A percentile compares a stretch with the other conserved stretches of the same genome.
These are phyloP conservation scores for Pogonophryne albipinna DNA, from an alignment of 2,797 vertebrate genomes.

Conservation along the genomic window DNA sequence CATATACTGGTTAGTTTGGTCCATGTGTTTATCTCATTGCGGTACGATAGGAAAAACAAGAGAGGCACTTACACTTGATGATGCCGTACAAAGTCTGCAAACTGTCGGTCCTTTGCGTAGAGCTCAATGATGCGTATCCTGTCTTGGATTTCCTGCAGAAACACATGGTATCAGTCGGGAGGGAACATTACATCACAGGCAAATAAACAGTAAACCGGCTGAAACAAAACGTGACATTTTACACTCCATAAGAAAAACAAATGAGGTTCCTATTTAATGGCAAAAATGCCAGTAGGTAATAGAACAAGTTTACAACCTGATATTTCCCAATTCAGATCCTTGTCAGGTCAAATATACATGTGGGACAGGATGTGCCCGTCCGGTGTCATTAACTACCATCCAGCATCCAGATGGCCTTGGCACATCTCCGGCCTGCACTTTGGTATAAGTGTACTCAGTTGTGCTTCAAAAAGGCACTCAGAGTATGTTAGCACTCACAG, in stretches of 20 bases:
- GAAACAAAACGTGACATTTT: constrained; percentile 36
- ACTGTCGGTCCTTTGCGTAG: constrained; percentile 94
- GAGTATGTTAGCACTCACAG: too few relatives aligned
- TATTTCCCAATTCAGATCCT: background rate
- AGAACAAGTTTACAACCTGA: background rate
- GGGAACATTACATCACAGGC: constrained; percentile 40
- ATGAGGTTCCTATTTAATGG: background rate
- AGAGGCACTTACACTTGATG: constrained; percentile 91
- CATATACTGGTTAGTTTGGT: constrained; percentile 27
- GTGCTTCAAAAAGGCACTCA: background rate
- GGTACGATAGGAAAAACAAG: constrained; percentile 22
- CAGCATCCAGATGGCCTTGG: background rate
- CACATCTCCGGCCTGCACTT: constrained; percentile 1
- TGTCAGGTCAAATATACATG: background rate
- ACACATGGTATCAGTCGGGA: constrained; percentile 49
- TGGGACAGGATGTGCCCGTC: background rate
- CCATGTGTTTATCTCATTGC: constrained; percentile 46
- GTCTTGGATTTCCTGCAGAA: constrained; percentile 95
- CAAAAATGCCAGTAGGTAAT: background rate
- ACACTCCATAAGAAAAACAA: background rate
- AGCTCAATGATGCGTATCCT: constrained; percentile 96
- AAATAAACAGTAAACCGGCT: constrained; percentile 48
- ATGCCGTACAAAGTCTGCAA: constrained; percentile 93
- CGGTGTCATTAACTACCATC: background rate
- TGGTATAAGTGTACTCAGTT: background rate